Conservation (phyloP, 2,888 invertebrate species). For the Buathra laborator region DNA sequence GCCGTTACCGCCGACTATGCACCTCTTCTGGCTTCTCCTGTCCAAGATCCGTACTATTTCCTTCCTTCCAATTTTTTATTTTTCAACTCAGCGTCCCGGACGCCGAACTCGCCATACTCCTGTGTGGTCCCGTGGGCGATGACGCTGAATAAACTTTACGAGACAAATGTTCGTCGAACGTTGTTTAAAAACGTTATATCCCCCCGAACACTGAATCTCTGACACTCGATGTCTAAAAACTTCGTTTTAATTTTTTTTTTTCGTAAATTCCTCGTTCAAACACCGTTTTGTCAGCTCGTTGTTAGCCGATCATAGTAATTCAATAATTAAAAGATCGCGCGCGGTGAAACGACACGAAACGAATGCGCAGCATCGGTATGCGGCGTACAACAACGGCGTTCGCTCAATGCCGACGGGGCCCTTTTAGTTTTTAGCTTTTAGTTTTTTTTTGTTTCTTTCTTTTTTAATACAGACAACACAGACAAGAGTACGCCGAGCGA, state of each 20-base stretch:
- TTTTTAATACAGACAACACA: slow-evolving; percentile 34
- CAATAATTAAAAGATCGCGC: slow-evolving; percentile 10
- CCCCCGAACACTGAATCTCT: background rate
- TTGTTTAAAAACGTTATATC: background rate
- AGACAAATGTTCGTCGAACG: background rate
- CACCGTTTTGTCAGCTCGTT: background rate
- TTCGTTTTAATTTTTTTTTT: background rate
- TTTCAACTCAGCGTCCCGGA: slow-evolving; percentile 11
- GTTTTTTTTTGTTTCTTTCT: background rate
- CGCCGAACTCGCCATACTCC: slow-evolving; percentile 12
- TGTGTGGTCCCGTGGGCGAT: slow-evolving; percentile 6
- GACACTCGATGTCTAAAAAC: background rate
- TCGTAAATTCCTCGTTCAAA: background rate
- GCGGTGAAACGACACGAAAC: slow-evolving; percentile 1
- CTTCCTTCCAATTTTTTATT: background rate
- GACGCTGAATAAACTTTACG: background rate
- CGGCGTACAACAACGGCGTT: slow-evolving; percentile 1
- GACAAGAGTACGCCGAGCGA: slow-evolving; percentile 36
- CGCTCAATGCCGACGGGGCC: slow-evolving; percentile 13
- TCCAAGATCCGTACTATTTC: background rate
- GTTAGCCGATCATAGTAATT: background rate
- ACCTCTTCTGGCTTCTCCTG: background rate
- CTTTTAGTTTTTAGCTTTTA: background rate
- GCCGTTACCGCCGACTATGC: slow-evolving; percentile 50
- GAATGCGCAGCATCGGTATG: slow-evolving; percentile 34